Evolutionary conservation across 2,888 invertebrate species (phyloP).

Genomic region (Antitype chi): DNA sequence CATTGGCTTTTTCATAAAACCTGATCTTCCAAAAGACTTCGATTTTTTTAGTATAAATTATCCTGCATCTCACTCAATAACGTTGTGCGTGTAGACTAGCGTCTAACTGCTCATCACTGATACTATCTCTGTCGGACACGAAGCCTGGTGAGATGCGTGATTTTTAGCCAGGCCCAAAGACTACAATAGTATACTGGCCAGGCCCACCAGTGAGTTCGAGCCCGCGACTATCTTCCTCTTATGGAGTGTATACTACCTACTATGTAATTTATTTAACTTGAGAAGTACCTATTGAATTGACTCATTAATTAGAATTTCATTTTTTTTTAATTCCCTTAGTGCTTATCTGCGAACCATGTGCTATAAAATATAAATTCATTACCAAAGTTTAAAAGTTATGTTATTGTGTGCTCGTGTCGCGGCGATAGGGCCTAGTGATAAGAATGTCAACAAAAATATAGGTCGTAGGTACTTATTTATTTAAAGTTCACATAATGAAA

Average conservation of each 20-base stretch:
- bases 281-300: background rate
- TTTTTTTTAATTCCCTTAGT: background rate
- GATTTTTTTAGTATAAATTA: too few relatives aligned
- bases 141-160: too few relatives aligned
- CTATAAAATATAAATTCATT: background rate
- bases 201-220: too few relatives aligned
- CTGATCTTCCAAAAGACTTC: too few relatives aligned
- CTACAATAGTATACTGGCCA: too few relatives aligned
- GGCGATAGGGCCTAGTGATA: background rate
- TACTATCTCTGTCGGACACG: too few relatives aligned
- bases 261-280: background rate
- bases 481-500: conserved; percentile 16
- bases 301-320: background rate
- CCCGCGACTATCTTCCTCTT: too few relatives aligned
- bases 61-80: too few relatives aligned
- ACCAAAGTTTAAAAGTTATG: background rate
- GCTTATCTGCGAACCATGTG: background rate
- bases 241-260: background rate
- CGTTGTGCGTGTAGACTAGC: too few relatives aligned
- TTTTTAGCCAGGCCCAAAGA: too few relatives aligned
- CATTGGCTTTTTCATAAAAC: too few relatives aligned
- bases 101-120: too few relatives aligned
- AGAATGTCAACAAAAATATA: conserved; percentile 12
- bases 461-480: background rate
- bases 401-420: background rate